Base-by-base conservation (phyloP, 1,140 invertebrate species). In the Aethina tumida region DNA sequence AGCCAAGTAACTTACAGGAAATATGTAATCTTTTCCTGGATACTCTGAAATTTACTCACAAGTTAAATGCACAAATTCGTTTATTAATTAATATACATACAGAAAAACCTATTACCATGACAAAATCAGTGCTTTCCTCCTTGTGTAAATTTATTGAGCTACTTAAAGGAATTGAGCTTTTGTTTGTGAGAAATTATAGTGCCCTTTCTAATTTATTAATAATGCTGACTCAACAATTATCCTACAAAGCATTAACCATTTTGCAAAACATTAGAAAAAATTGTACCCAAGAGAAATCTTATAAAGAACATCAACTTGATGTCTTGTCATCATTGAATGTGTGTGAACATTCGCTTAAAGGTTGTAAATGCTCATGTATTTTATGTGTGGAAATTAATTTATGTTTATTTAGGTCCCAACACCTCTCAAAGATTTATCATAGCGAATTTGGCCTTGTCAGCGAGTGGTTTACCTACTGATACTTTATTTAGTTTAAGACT, bases 21-120 rank as follows among this genome's bases (percentile, higher is more conserved):
- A 71, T 76, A 50, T 69, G 71, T 30, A 62, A 63, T 42, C 55
- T 75, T 7, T 57, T 84, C n/a, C 54, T 72, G 12, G 70, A 86
- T 63, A 76, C 86, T 8, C 52, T 88, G 4, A 67, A 73, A 40
- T 59, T 79, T 27, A 60, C 73, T 12, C 66, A 69, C 2, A 70
- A 71, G 53, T 75, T 81, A 31, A 69, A 67, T 49, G 75, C 81
- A 57, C 66, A 68, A 18, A 59, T 81, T 6, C 70, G 69, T 20
- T 75, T 68, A 35, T 62, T 91, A n/a, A 80, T 87, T 35, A 92
- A 89, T 66, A 64, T 92, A 22, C 87, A 94, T 60, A 73, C 81
- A 1, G 65, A 70, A 7, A 65, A 87, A 20, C 71, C 74, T 24
- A 75, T 79, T 53, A 81, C 89, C 10, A 79, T 95, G 64, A 79